Base-by-base conservation (phyloP, 1,140 invertebrate genomes). In the Solenopsis fugax region DNA sequence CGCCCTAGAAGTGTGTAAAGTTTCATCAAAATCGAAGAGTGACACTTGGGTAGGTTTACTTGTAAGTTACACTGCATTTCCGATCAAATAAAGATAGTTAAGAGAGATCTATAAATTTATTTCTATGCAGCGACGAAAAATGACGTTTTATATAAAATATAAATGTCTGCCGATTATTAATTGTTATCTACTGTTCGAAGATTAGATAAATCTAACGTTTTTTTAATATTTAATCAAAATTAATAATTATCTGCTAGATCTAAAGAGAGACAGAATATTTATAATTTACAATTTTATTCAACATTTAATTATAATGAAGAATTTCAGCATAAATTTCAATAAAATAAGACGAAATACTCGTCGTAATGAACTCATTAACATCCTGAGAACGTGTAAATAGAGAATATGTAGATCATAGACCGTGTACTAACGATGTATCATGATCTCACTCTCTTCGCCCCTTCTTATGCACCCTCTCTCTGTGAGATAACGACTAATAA, bases 401-500 rank as follows among this genome's bases (percentile, higher is more conserved):
- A 9, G 71, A 54, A n/a, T 58, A 82, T 48, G 52, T 58, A 71
- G 21, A 84, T 75, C 45, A 62, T 54, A 75, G 41, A 24, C 13
- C 37, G 54, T 45, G 29, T 24, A 48, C 52, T 52, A 72, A 73
- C 13, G 37, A 29, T 54, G 18, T 60, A 60, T 75, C 69, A 37
- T 21, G 41, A 67, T 60, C 41, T 60, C 54, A 18, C 69, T 34
- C 54, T 60, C 54, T 21, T 60, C 41, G 9, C 4, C 18, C 29
- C 24, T 84, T 52, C 69, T 75, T 60, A 56, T n/a, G 24, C 24
- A 41, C 21, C 24, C 60, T n/a, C 65, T 21, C 77, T 82, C 24
- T 54, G n/a, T 60, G 76, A 82, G 64, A 87, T 87, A 87, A 82
- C 72, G 67, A 82, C 85, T 87, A 87, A 87, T 87, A 85, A 85